Conservation (phyloP, 2,888 invertebrate genomes). For the Gryllus longicercus region DNA sequence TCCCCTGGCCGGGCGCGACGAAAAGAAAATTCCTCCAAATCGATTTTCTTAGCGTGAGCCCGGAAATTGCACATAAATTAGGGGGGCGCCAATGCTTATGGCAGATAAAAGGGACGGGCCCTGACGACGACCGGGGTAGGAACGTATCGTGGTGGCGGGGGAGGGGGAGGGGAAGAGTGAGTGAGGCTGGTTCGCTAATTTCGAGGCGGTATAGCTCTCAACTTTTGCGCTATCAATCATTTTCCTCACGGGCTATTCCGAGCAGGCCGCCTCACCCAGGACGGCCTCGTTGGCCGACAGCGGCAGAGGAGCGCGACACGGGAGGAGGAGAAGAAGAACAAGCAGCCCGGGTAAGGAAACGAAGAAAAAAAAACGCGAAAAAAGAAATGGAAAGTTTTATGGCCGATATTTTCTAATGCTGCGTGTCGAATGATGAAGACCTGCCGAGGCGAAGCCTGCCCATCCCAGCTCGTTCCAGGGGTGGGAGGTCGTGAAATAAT, state of each 20-base stretch:
- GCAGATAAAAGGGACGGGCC: not conserved
- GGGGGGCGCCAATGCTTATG: constrained; percentile 6
- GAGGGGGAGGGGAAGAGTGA: not conserved
- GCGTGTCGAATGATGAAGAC: not conserved
- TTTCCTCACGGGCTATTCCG: not conserved
- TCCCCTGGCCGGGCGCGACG: not conserved
- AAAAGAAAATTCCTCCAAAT: not conserved
- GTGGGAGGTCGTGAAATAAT: not conserved
- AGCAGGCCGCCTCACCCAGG: no score
- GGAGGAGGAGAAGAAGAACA: no score
- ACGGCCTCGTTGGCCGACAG: no score
- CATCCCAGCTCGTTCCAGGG: not conserved
- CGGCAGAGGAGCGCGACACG: no score
- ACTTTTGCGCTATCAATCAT: constrained; percentile 11
- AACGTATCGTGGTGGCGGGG: not conserved
- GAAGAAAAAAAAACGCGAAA: not conserved
- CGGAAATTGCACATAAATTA: constrained; percentile 17
- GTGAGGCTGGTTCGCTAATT: not conserved
- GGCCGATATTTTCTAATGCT: not conserved
- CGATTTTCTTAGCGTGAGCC: not conserved
- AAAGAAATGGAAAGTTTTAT: constrained; percentile 5
- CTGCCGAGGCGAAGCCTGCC: not conserved
- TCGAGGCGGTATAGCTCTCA: not conserved
- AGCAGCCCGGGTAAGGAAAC: not conserved
- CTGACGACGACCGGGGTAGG: not conserved